Evolutionary conservation across 2,797 vertebrate genomes (phyloP).

Genomic region (Tolypeutes matacus): DNA sequence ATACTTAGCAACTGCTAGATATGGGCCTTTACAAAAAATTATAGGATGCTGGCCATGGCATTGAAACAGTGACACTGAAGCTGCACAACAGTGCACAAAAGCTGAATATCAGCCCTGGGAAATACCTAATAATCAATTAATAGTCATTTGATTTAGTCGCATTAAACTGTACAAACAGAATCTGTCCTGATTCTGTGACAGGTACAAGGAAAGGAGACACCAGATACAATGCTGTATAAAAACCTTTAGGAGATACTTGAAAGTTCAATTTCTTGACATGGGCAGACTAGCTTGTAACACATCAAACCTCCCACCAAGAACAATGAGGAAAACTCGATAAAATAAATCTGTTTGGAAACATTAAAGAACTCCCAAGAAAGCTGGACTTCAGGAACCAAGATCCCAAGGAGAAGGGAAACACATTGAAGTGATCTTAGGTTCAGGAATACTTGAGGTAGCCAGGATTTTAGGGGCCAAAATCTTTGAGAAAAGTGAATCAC

Average conservation of each 20-base stretch:
- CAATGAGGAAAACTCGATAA: neutral
- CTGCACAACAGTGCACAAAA: neutral
- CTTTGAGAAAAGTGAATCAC: neutral
- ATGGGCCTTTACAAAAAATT: neutral
- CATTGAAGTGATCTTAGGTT: neutral
- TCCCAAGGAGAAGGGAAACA: neutral
- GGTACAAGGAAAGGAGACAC: neutral
- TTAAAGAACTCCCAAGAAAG: neutral
- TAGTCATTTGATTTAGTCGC: neutral
- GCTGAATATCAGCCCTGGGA: neutral
- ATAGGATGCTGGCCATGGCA: neutral
- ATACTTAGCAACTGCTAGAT: neutral
- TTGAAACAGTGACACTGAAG: neutral
- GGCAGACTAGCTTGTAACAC: neutral
- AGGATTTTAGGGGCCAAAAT: neutral
- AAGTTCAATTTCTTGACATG: neutral
- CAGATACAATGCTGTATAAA: neutral
- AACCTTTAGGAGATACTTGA: neutral
- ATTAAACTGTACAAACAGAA: neutral
- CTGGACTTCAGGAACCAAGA: neutral
- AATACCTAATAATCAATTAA: neutral
- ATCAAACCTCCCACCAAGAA: neutral
- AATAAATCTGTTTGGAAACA: constrained; percentile 14
- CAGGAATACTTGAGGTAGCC: neutral
- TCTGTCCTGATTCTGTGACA: neutral